Conservation (phyloP, 2,888 invertebrate genomes). For the Sarcophaga carnaria region DNA sequence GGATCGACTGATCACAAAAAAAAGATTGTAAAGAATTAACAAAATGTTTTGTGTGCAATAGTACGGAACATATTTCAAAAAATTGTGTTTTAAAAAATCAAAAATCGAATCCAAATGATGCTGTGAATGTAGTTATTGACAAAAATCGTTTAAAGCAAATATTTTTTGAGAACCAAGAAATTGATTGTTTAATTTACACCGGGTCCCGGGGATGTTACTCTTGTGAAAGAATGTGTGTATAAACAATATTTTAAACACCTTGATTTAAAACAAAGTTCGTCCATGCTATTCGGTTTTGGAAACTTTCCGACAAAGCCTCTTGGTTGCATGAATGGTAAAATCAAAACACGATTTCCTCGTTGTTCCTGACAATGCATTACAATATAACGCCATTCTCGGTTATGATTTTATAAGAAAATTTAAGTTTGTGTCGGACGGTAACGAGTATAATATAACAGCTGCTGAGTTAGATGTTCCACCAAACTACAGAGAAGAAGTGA, state of each 20-base stretch:
- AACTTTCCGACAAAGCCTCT: slow-evolving; percentile 39
- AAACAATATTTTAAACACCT: slow-evolving; percentile 8
- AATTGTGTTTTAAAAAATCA: slow-evolving; percentile 24
- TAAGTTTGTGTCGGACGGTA: slow-evolving; percentile 18
- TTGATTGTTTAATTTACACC: slow-evolving; percentile 32
- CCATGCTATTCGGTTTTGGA: slow-evolving; percentile 49
- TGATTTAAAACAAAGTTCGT: slow-evolving; percentile 25
- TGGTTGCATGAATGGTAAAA: slow-evolving; percentile 36
- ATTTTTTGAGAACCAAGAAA: slow-evolving; percentile 17
- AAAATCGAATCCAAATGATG: background rate
- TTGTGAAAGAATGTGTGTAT: slow-evolving; percentile 26
- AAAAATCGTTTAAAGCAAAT: slow-evolving; percentile 10
- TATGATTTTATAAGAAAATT: slow-evolving; percentile 32
- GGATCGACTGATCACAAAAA: slow-evolving; percentile 36
- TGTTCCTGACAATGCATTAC: slow-evolving; percentile 5
- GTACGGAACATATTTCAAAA: slow-evolving; percentile 26
- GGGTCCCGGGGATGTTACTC: slow-evolving; percentile 14
- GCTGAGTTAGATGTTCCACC: slow-evolving; percentile 24
- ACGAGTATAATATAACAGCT: slow-evolving; percentile 26
- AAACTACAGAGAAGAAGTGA: background rate
- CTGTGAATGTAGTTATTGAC: slow-evolving; percentile 16
- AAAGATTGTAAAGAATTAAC: slow-evolving; percentile 31
- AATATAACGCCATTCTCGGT: slow-evolving; percentile 29
- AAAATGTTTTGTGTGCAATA: slow-evolving; percentile 40
- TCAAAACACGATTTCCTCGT: slow-evolving; percentile 23